These are phyloP conservation scores for Podotricha telesiphe DNA, from an alignment of 2,888 invertebrate species.

Conservation along the genomic window DNA sequence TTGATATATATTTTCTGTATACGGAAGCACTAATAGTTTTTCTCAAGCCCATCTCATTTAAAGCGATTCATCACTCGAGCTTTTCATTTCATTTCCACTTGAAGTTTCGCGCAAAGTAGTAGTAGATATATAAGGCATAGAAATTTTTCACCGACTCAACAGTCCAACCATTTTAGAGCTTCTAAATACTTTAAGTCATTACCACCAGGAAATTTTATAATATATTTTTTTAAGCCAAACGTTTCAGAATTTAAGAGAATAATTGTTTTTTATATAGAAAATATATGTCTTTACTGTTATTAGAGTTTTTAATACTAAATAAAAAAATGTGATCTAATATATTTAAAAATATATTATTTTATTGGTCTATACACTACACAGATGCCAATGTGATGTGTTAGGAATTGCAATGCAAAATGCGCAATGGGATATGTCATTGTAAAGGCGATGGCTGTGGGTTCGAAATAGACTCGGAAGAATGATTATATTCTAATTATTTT, in stretches of 20 bases:
- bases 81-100: slow-evolving; percentile 45
- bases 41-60: slow-evolving; percentile 37
- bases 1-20: slow-evolving; percentile 2
- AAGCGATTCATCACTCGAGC: slow-evolving; percentile 44
- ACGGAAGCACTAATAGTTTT: slow-evolving; percentile 8
- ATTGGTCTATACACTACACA: too few species aligned
- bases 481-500: too few species aligned
- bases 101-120: slow-evolving; percentile 34
- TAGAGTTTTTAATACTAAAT: too few species aligned
- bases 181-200: slow-evolving; percentile 24
- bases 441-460: too few species aligned
- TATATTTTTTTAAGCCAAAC: neutral
- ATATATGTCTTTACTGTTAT: neutral
- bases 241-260: neutral
- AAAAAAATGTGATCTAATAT: too few species aligned
- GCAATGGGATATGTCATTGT: too few species aligned
- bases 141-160: slow-evolving; percentile 31
- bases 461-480: too few species aligned
- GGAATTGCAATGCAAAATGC: too few species aligned
- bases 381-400: too few species aligned
- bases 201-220: neutral
- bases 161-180: slow-evolving; percentile 25
- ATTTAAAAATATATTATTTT: too few species aligned
- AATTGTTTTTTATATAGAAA: neutral
- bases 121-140: slow-evolving; percentile 32